A percentile compares a stretch with the other conserved stretches of the same genome.
These are phyloP conservation scores for Pungitius pungitius DNA, from an alignment of 2,113 vertebrate species.

Conservation along the genomic window DNA sequence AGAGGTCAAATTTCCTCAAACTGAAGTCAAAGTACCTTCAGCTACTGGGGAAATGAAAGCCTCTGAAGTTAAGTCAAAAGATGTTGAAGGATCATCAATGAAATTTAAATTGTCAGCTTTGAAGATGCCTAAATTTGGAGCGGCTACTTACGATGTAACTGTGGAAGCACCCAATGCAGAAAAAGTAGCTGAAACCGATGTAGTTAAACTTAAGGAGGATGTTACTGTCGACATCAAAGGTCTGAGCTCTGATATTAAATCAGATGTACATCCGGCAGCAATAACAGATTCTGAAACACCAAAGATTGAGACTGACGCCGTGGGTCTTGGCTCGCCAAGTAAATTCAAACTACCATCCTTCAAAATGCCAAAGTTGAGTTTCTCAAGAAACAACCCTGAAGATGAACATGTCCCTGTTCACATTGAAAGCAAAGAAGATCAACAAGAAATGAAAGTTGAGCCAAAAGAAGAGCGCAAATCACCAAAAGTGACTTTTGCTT, in stretches of 20 bases:
- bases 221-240: slow-evolving; percentile 43
- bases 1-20: slow-evolving; percentile 32
- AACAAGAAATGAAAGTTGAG: slow-evolving; percentile 45
- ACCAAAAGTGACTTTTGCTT: slow-evolving; percentile 60
- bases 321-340: slow-evolving; percentile 61
- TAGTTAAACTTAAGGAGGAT: slow-evolving; percentile 26
- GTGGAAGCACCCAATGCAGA: slow-evolving; percentile 13
- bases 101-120: slow-evolving; percentile 63
- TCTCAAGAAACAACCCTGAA: slow-evolving; percentile 66
- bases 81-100: slow-evolving; percentile 50
- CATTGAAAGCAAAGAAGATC: slow-evolving; percentile 31
- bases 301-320: slow-evolving; percentile 29
- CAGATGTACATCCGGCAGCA: slow-evolving; percentile 27
- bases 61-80: slow-evolving; percentile 41
- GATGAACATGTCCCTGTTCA: slow-evolving; percentile 47
- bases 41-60: slow-evolving; percentile 12
- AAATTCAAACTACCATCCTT: slow-evolving; percentile 76
- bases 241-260: slow-evolving; percentile 43
- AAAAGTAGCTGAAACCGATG: slow-evolving; percentile 26
- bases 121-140: slow-evolving; percentile 63
- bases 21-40: slow-evolving; percentile 37
- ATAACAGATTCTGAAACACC: slow-evolving; percentile 34
- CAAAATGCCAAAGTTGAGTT: slow-evolving; percentile 71
- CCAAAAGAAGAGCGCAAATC: slow-evolving; percentile 61
- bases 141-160: background rate